Evolutionary conservation across 2,797 vertebrate species (phyloP).

Genomic region (Acrocephalus scirpaceus): DNA sequence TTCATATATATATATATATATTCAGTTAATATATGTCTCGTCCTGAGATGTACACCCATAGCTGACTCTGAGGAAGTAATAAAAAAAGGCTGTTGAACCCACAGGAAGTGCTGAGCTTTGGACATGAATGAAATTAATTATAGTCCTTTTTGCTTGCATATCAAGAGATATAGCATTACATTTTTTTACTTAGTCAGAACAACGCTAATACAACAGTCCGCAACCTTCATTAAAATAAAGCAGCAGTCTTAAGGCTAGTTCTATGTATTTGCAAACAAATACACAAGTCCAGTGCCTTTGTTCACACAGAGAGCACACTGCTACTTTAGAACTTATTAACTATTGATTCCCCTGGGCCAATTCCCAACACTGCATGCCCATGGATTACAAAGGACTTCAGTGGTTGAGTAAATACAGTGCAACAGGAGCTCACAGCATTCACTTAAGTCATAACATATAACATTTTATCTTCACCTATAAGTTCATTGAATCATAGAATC

Average conservation of each 20-base stretch:
- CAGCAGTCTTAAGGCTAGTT: neutral
- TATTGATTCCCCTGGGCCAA: neutral
- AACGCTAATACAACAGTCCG: neutral
- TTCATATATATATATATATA: too few species aligned
- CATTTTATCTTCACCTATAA: neutral
- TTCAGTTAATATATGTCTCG: too few species aligned
- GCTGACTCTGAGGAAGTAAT: neutral
- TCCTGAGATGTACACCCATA: neutral
- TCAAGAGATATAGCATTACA: neutral
- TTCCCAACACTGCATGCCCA: neutral
- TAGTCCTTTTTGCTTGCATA: neutral
- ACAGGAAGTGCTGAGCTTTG: neutral
- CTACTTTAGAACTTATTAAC: neutral
- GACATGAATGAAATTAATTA: neutral
- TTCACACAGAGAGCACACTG: neutral
- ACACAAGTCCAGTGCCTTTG: neutral
- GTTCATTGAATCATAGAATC: neutral
- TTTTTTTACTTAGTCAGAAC: neutral
- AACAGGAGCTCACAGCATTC: neutral
- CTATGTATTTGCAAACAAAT: neutral
- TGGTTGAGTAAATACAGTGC: neutral
- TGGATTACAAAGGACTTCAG: neutral
- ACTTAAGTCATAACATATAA: neutral
- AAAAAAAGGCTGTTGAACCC: neutral
- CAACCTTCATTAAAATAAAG: neutral